Evolutionary conservation across 2,888 invertebrate species (phyloP).

Genomic region (Cataglyphis cursor): DNA sequence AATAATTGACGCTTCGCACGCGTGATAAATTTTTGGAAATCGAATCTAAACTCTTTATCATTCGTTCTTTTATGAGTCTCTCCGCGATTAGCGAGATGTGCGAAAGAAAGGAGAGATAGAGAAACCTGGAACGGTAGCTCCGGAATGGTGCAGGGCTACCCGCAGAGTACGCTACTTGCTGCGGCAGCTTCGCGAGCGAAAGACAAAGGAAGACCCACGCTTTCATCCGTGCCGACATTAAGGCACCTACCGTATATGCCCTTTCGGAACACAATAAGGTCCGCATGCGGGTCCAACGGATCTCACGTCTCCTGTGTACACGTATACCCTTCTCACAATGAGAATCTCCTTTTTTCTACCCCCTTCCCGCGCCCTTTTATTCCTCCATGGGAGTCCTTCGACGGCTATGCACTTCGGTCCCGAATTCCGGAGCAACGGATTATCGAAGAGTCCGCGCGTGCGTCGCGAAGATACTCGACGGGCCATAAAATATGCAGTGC

Average conservation of each 20-base stretch:
- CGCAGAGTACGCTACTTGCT: constrained; percentile 85
- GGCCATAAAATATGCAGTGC: constrained; percentile 57
- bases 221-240: constrained; percentile 86
- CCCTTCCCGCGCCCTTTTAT: constrained; percentile 1
- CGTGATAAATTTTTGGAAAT: background rate
- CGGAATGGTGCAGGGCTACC: constrained; percentile 82
- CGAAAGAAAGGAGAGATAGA: constrained; percentile 60
- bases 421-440: constrained; percentile 46
- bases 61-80: constrained; percentile 55
- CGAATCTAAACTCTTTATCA: constrained; percentile 55
- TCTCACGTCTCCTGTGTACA: constrained; percentile 83
- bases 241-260: constrained; percentile 82
- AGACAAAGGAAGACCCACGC: constrained; percentile 78
- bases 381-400: constrained; percentile 26
- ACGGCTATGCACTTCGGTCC: constrained; percentile 31
- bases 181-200: constrained; percentile 79
- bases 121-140: constrained; percentile 77
- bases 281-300: constrained; percentile 87
- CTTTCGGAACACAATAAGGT: constrained; percentile 84
- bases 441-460: constrained; percentile 38
- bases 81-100: constrained; percentile 67
- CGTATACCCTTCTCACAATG: constrained; percentile 78
- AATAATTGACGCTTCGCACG: background rate
- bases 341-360: constrained; percentile 58
- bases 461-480: constrained; percentile 38